These are phyloP conservation scores for Dynastes maya DNA, from an alignment of 2,888 invertebrate genomes.

Conservation along the genomic window DNA sequence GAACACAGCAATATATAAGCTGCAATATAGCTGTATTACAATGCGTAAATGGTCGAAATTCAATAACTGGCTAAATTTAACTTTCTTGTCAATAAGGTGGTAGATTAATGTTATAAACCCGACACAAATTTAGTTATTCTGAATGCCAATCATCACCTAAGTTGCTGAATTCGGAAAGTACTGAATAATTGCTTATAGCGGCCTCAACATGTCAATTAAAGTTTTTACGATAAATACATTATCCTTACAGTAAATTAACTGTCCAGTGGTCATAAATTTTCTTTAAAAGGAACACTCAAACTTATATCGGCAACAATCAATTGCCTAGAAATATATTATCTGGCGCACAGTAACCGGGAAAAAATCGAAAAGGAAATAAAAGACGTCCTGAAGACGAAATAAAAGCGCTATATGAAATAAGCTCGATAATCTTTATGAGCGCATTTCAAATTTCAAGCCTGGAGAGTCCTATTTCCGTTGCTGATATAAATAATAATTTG, in stretches of 20 bases:
- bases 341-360: not conserved
- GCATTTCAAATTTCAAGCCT: slow-evolving; percentile 4
- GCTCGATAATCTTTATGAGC: slow-evolving; percentile 23
- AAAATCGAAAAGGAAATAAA: not conserved
- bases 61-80: no score
- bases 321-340: slow-evolving; percentile 7
- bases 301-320: not conserved
- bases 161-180: no score
- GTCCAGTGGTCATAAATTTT: not conserved
- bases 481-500: slow-evolving; percentile 59
- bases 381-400: not conserved
- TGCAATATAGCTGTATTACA: no score
- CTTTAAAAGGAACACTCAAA: not conserved
- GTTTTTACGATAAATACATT: not conserved
- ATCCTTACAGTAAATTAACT: not conserved
- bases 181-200: no score
- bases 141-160: no score
- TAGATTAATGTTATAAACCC: no score
- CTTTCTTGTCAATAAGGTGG: no score
- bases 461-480: slow-evolving; percentile 22
- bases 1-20: no score
- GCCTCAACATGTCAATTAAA: no score
- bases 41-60: no score
- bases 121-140: no score
- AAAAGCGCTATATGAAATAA: slow-evolving; percentile 17